These are phyloP conservation scores for Meloidogyne exigua DNA, from an alignment of 1,140 invertebrate species.

Conservation along the genomic window DNA sequence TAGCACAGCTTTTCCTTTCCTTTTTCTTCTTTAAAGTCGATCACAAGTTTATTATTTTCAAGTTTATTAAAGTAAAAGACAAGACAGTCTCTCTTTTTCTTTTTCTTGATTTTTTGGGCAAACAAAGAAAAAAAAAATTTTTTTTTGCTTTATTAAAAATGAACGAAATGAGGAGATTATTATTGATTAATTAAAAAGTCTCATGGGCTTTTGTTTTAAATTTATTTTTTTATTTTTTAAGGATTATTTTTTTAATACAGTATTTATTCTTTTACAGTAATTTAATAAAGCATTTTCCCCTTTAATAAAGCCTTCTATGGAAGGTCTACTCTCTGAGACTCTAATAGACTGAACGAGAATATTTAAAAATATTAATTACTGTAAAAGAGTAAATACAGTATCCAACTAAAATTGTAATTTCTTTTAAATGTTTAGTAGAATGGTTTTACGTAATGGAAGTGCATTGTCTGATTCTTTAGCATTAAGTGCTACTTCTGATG, in stretches of 20 bases:
- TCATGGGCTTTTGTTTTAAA: background rate
- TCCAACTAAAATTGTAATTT: no score
- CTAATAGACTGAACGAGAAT: no score
- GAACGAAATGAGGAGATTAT: background rate
- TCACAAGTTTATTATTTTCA: background rate
- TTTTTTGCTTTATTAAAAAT: background rate
- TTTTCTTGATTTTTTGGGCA: background rate
- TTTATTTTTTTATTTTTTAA: background rate
- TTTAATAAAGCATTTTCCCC: no score
- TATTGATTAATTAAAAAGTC: background rate
- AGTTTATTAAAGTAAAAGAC: no score
- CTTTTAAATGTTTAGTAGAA: no score
- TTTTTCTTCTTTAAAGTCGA: background rate
- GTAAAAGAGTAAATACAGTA: no score
- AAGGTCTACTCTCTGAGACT: no score
- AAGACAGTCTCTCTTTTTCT: background rate
- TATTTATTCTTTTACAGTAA: no score
- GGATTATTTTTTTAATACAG: background rate
- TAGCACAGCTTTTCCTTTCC: no score
- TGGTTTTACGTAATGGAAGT: conserved; percentile 41
- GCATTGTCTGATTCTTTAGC: conserved; percentile 2
- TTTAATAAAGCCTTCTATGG: no score
- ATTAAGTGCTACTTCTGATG: background rate
- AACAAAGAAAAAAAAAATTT: background rate
- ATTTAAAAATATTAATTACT: no score